Base-by-base conservation (phyloP, 2,888 invertebrate genomes). In the Alviniconcha strummeri region DNA sequence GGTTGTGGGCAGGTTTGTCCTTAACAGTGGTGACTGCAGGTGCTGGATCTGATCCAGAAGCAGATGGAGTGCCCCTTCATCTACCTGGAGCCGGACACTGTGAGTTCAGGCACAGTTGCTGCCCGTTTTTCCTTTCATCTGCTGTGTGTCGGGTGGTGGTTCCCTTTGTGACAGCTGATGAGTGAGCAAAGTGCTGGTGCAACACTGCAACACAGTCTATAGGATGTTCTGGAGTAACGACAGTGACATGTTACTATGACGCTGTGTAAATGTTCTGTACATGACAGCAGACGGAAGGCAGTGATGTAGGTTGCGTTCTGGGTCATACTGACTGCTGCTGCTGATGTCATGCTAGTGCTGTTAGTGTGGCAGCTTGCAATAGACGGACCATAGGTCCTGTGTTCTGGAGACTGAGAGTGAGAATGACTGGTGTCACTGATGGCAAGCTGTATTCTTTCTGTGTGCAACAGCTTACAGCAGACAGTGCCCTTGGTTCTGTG, bases 1-100 rank as follows among this genome's bases (percentile, higher is more conserved):
- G 36, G 36, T 36, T 36, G 36, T 1, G 3, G 36, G 36, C 36
- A 36, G 36, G 36, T 36, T 55, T 74, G 55, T 64, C 81, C 88
- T 88, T 91, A 88, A 88, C 89, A 17, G 56, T 57, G n/a, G 54
- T 57, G 81, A 92, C 90, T 94, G 82, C 94, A 94, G 88, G 94
- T 95, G 84, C 94, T 95, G 55, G 95, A 96, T 86, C 93, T 95
- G 64, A 94, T 96, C 83, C 94, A 95, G 79, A 93, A 94, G 19
- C 95, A 95, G 87, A 94, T 95, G 76, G 97, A 98, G 91, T 97
- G 97, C 82, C 98, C 98, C n/a, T 95, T 97, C 90, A 96, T 98
- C 86, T 98, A 97, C 96, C 97, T 97, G 0, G 95, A 96, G 52
- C 95, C 96, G 11, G 96, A 97, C 55, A 95, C 95, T 77, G 96